Percentiles rank a stretch among this genome's conserved stretches.
phyloP scores from a whole-genome alignment of 2,888 invertebrate genomes.

The Stomorhina lunata region DNA sequence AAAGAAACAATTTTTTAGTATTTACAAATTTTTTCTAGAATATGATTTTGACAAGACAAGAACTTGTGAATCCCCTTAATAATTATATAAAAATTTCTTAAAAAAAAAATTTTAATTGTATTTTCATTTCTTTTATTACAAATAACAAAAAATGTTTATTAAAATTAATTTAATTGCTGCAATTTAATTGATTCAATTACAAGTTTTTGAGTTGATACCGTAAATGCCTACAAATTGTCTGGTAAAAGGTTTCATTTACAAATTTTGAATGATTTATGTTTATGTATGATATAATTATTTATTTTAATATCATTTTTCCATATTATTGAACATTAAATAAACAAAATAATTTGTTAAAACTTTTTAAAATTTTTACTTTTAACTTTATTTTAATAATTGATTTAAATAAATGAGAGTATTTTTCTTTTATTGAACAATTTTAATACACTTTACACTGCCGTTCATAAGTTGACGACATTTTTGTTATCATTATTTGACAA shows the following conservation, averaged over 20 bases:
- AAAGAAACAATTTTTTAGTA: too few relatives aligned
- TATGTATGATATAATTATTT: neutral
- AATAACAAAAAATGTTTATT: too few relatives aligned
- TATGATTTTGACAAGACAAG: too few relatives aligned
- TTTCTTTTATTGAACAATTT: too few relatives aligned
- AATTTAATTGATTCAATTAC: conserved; percentile 3
- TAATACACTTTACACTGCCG: too few relatives aligned
- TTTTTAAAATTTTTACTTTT: neutral
- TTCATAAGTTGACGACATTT: too few relatives aligned
- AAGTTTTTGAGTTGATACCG: neutral
- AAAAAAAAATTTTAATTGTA: too few relatives aligned
- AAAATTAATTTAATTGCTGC: neutral
- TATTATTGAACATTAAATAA: neutral
- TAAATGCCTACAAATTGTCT: neutral
- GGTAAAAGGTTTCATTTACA: neutral
- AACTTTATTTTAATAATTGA: neutral
- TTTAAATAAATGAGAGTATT: too few relatives aligned
- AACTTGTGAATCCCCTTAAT: too few relatives aligned
- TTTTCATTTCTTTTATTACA: neutral
- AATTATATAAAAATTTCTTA: too few relatives aligned
- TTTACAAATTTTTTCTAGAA: too few relatives aligned
- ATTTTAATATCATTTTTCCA: neutral
- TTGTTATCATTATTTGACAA: too few relatives aligned
- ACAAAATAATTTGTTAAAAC: neutral
- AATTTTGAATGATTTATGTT: neutral